Evolutionary conservation across 2,797 vertebrate species (phyloP).

Genomic region (Pipistrellus nathusii): DNA sequence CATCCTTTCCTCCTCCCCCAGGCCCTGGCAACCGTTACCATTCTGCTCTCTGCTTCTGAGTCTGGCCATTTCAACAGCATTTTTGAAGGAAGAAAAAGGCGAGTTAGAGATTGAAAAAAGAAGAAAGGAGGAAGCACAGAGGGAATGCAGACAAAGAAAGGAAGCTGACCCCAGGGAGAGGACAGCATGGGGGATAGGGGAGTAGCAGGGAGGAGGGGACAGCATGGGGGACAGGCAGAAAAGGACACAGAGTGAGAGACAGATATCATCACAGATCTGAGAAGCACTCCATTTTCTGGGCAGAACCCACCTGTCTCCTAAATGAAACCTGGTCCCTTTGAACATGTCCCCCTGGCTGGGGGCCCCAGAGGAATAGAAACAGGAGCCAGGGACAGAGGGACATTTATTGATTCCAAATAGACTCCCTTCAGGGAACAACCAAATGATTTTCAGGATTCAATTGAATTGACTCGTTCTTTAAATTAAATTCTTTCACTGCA

Average conservation of each 20-base stretch:
- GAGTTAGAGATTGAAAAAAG: background rate
- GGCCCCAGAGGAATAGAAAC: conserved; percentile 37
- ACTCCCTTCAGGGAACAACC: conserved; percentile 56
- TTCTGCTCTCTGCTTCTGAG: background rate
- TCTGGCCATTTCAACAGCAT: conserved; percentile 44
- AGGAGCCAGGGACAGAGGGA: background rate
- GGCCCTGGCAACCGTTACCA: background rate
- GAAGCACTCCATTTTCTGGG: conserved; percentile 51
- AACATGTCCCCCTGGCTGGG: conserved; percentile 26
- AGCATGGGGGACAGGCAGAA: background rate
- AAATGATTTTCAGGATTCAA: conserved; percentile 74
- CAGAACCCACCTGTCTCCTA: conserved; percentile 50
- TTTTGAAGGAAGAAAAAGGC: conserved; percentile 45
- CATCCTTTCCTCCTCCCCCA: too few relatives aligned
- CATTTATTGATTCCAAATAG: conserved; percentile 67
- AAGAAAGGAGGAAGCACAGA: background rate
- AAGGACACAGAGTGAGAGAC: background rate
- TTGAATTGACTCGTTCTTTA: conserved; percentile 69
- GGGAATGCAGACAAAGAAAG: background rate
- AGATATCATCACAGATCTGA: background rate
- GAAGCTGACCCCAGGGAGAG: background rate
- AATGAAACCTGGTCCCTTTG: conserved; percentile 66
- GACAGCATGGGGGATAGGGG: accelerated
- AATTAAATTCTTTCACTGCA: conserved; percentile 77
- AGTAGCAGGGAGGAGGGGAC: background rate